These are phyloP conservation scores for Pangasius larnaudii DNA, from an alignment of 2,797 vertebrate genomes.

Conservation along the genomic window DNA sequence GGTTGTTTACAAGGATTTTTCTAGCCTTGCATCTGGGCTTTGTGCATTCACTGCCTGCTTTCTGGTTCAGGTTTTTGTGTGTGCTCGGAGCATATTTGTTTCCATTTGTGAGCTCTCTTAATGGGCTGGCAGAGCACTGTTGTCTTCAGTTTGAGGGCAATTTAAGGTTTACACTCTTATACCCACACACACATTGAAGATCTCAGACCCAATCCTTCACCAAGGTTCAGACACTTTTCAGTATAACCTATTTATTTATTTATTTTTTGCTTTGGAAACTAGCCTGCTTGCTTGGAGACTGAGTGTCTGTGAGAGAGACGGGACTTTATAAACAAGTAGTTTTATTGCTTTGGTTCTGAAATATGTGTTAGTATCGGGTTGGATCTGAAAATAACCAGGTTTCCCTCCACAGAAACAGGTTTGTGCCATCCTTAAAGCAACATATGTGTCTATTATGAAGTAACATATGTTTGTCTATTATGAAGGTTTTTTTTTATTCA, in stretches of 20 bases:
- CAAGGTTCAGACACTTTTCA: not conserved
- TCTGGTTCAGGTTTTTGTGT: constrained; percentile 33
- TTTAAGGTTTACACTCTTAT: constrained; percentile 19
- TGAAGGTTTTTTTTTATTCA: not conserved
- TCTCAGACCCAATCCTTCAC: constrained; percentile 1
- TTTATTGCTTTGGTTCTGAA: constrained; percentile 2
- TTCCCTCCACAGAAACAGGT: not conserved
- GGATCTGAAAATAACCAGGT: not conserved
- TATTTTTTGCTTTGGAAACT: not conserved
- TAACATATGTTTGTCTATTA: not conserved
- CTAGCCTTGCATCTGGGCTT: constrained; percentile 39
- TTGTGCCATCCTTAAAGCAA: not conserved
- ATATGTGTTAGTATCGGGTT: not conserved
- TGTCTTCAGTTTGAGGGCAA: constrained; percentile 6
- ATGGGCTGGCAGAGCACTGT: constrained; percentile 18
- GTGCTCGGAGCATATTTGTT: constrained; percentile 27
- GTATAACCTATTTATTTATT: not conserved
- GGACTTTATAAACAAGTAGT: constrained; percentile 2
- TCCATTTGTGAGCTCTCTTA: constrained; percentile 41
- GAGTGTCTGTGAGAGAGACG: not conserved
- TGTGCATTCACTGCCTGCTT: constrained; percentile 12
- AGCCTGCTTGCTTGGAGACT: not conserved
- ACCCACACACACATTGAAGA: not conserved
- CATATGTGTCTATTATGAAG: not conserved
- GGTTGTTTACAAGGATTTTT: constrained; percentile 39